These are phyloP conservation scores for Amblyornis subalaris DNA, from an alignment of 2,113 vertebrate species.

Conservation along the genomic window DNA sequence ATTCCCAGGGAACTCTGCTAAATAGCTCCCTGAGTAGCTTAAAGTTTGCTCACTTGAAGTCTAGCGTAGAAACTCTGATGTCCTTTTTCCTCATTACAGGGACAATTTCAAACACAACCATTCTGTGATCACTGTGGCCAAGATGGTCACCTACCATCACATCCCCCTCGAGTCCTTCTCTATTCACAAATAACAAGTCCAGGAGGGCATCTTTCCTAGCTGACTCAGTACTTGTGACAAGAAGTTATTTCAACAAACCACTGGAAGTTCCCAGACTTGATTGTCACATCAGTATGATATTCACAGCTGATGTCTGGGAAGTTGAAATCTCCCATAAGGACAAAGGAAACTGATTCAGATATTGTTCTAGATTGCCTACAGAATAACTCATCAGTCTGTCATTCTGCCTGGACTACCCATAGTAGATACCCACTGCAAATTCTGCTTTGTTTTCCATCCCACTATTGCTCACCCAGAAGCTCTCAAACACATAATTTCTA, in stretches of 20 bases:
- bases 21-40: background rate
- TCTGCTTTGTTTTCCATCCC: background rate
- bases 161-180: background rate
- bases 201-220: background rate
- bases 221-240: background rate
- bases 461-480: background rate
- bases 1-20: background rate
- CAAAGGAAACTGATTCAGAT: background rate
- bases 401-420: background rate
- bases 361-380: background rate
- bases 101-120: background rate
- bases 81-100: background rate
- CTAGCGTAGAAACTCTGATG: background rate
- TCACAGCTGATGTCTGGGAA: background rate
- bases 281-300: background rate
- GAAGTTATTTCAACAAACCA: background rate
- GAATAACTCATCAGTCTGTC: background rate
- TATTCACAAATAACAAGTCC: background rate
- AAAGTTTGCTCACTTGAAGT: background rate
- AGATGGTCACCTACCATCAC: background rate
- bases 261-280: background rate
- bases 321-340: background rate
- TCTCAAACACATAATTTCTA: background rate
- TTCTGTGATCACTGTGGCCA: background rate
- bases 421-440: background rate